Evolutionary conservation across 1,140 invertebrate genomes (phyloP).

Genomic region (Drosophila micromelanica): DNA sequence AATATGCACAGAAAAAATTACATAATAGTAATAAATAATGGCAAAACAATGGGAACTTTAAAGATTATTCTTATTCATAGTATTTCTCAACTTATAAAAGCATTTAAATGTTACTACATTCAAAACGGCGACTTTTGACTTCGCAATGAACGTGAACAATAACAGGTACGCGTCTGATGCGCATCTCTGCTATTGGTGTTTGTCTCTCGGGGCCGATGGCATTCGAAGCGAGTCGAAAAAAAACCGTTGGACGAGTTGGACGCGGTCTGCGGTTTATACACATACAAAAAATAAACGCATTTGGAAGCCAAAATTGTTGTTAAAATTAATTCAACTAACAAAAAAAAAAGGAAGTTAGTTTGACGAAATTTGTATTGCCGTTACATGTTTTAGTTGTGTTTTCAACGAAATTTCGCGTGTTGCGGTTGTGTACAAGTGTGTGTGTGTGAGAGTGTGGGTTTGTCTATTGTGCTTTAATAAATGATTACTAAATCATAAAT

Average conservation of each 20-base stretch:
- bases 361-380: slow-evolving; percentile 31
- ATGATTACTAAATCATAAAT: slow-evolving; percentile 59
- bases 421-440: slow-evolving; percentile 3
- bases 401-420: slow-evolving; percentile 27
- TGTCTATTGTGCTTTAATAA: slow-evolving; percentile 60
- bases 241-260: slow-evolving; percentile 53
- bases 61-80: background rate
- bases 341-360: slow-evolving; percentile 20
- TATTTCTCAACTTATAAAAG: background rate
- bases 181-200: slow-evolving; percentile 30
- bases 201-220: slow-evolving; percentile 30
- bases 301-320: slow-evolving; percentile 44
- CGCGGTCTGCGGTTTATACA: slow-evolving; percentile 41
- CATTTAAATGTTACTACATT: no score
- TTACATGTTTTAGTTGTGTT: slow-evolving; percentile 33
- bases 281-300: slow-evolving; percentile 19
- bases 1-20: background rate
- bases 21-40: background rate
- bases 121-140: slow-evolving; percentile 5
- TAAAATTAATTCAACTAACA: slow-evolving; percentile 38
- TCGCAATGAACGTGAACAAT: slow-evolving; percentile 4
- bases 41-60: background rate
- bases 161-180: slow-evolving; percentile 23
- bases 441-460: background rate
- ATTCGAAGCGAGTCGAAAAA: slow-evolving; percentile 47